These are phyloP conservation scores for Chionoecetes opilio DNA, from an alignment of 1,140 invertebrate species.

Conservation along the genomic window DNA sequence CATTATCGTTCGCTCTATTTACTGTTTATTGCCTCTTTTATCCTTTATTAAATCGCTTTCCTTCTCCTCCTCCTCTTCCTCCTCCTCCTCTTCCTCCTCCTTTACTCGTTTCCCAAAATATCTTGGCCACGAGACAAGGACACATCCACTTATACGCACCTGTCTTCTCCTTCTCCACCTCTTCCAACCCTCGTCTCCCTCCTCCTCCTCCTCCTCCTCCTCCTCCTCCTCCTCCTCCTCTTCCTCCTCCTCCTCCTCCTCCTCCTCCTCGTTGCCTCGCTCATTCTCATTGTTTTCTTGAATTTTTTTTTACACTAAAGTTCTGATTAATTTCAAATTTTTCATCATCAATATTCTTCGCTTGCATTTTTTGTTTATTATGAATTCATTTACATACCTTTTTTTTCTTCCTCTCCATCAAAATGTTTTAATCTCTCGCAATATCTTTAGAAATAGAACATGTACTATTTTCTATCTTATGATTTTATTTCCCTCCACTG, in stretches of 20 bases:
- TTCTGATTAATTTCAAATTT: background rate
- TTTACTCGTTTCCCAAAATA: constrained; percentile 5
- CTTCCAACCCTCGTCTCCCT: too few relatives aligned
- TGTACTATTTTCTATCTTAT: too few relatives aligned
- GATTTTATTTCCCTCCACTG: too few relatives aligned
- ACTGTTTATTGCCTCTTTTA: background rate
- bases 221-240: too few relatives aligned
- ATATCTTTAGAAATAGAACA: too few relatives aligned
- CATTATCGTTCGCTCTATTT: background rate
- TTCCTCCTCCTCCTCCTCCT: too few relatives aligned
- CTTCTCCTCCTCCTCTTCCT: background rate
- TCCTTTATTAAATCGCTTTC: constrained; percentile 13
- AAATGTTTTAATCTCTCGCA: background rate
- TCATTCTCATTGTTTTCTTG: background rate
- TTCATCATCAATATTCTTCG: background rate
- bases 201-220: too few relatives aligned
- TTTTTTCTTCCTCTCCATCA: background rate
- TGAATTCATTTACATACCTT: background rate
- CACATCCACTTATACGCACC: background rate
- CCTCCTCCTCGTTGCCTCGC: background rate
- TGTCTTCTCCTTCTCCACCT: background rate
- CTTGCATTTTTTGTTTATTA: background rate
- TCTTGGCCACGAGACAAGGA: background rate
- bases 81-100: background rate
- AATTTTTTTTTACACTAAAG: background rate